Percentiles rank a stretch among this genome's conserved stretches.
Evolutionary conservation across 1,140 invertebrate genomes (phyloP).

Genomic region (Zaprionus africanus): DNA sequence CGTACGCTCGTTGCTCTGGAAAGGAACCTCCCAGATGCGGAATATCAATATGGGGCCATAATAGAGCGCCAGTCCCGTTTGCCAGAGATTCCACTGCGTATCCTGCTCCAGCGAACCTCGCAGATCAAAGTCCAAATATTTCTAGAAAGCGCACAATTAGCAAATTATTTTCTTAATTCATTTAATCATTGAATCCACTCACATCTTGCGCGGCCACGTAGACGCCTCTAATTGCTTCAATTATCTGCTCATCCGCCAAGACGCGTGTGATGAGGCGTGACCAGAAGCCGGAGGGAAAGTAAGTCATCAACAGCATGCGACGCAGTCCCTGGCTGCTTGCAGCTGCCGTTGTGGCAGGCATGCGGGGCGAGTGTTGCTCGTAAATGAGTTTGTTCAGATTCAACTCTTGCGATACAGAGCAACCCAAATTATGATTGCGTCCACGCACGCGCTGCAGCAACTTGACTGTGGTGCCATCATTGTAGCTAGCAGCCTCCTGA

Average conservation of each 20-base stretch:
- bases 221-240: constrained; percentile 89
- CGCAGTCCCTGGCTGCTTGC: constrained; percentile 49
- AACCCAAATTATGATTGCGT: constrained; percentile 64
- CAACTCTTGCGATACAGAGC: constrained; percentile 74
- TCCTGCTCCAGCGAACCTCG: constrained; percentile 73
- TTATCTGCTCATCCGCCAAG: constrained; percentile 94
- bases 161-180: not conserved
- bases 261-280: constrained; percentile 96
- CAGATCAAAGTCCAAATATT: constrained; percentile 76
- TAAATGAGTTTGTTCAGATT: constrained; percentile 74
- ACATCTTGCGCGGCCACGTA: constrained; percentile 68
- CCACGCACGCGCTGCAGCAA: constrained; percentile 90
- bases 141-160: constrained; percentile 38
- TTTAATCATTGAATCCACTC: constrained; percentile 13
- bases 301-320: constrained; percentile 94
- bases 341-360: constrained; percentile 15
- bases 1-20: constrained; percentile 86
- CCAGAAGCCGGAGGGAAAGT: constrained; percentile 99
- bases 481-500: constrained; percentile 89
- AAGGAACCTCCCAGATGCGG: constrained; percentile 92
- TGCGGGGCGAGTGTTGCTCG: constrained; percentile 44
- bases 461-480: constrained; percentile 84
- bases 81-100: constrained; percentile 96
- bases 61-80: constrained; percentile 95
- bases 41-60: constrained; percentile 93